These are phyloP conservation scores for Larimichthys crocea DNA, from an alignment of 2,113 vertebrate genomes.

Conservation along the genomic window DNA sequence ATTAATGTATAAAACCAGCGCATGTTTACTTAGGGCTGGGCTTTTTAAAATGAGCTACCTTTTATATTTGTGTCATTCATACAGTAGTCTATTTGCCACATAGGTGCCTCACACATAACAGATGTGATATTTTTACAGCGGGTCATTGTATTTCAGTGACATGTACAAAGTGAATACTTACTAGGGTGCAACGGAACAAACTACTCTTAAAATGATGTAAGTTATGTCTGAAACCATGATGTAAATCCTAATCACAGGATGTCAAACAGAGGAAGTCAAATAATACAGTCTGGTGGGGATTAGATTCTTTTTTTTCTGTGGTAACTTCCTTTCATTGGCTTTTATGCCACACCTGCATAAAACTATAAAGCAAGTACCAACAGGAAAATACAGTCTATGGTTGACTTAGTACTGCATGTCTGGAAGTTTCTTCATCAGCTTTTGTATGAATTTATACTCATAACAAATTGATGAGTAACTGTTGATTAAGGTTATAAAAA, in stretches of 20 bases:
- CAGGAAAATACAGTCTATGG: not conserved
- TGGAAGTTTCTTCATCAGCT: not conserved
- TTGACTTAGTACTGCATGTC: not conserved
- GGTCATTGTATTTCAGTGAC: constrained; percentile 17
- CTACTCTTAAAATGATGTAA: not conserved
- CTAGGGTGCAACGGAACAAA: constrained; percentile 22
- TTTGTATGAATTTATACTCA: not conserved
- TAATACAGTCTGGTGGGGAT: not conserved
- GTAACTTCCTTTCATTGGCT: not conserved
- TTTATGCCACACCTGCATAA: constrained; percentile 28
- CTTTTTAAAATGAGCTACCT: constrained; percentile 32
- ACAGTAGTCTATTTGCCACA: not conserved
- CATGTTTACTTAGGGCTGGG: constrained; percentile 34
- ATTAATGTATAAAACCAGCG: not conserved
- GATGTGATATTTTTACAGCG: not conserved
- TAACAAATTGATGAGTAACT: not conserved
- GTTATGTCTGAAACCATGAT: constrained; percentile 5
- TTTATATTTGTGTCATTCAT: constrained; percentile 25
- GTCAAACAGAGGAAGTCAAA: constrained; percentile 9
- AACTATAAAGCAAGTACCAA: constrained; percentile 13
- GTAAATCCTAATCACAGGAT: not conserved
- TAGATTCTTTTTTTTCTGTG: not conserved
- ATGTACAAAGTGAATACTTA: constrained; percentile 16
- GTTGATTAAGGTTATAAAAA: not conserved
- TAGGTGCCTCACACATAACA: constrained; percentile 16